phyloP scores from a whole-genome alignment of 2,888 invertebrate genomes.

The Drosophila dives region DNA sequence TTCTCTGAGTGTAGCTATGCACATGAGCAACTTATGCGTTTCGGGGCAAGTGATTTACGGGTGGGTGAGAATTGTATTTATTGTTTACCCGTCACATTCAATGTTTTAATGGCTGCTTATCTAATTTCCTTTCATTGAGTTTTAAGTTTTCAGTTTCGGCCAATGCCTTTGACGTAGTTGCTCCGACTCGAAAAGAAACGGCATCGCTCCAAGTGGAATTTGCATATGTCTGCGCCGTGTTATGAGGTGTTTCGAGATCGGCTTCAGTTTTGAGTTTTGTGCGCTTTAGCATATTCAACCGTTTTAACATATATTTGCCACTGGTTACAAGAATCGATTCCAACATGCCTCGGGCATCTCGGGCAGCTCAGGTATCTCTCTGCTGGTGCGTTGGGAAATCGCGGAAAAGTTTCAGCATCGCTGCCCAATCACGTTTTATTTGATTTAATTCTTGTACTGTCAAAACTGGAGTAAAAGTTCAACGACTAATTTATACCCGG shows the following conservation, averaged over 20 bases:
- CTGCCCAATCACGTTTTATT: constrained; percentile 68
- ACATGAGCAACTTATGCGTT: constrained; percentile 60
- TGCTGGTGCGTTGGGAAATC: constrained; percentile 58
- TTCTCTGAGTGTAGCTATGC: constrained; percentile 32
- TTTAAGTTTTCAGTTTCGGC: constrained; percentile 51
- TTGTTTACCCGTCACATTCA: not conserved
- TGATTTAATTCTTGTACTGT: constrained; percentile 60
- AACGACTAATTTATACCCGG: constrained; percentile 66
- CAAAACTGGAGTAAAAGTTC: constrained; percentile 77
- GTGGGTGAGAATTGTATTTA: not conserved
- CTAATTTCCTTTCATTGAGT: constrained; percentile 67
- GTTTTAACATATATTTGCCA: constrained; percentile 63
- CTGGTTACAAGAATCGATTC: constrained; percentile 33
- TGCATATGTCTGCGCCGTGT: constrained; percentile 63
- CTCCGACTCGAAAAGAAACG: constrained; percentile 18
- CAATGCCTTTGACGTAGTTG: constrained; percentile 35
- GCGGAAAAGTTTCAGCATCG: constrained; percentile 71
- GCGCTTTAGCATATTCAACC: constrained; percentile 66
- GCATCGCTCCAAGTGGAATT: constrained; percentile 33
- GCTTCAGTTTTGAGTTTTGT: constrained; percentile 2
- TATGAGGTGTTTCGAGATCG: constrained; percentile 30
- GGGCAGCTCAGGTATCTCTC: constrained; percentile 6
- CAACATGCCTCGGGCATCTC: not conserved
- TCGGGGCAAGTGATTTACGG: constrained; percentile 47
- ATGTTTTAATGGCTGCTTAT: constrained; percentile 40